These are phyloP conservation scores for Lepidonotus clava DNA, from an alignment of 2,888 invertebrate genomes.

Conservation along the genomic window DNA sequence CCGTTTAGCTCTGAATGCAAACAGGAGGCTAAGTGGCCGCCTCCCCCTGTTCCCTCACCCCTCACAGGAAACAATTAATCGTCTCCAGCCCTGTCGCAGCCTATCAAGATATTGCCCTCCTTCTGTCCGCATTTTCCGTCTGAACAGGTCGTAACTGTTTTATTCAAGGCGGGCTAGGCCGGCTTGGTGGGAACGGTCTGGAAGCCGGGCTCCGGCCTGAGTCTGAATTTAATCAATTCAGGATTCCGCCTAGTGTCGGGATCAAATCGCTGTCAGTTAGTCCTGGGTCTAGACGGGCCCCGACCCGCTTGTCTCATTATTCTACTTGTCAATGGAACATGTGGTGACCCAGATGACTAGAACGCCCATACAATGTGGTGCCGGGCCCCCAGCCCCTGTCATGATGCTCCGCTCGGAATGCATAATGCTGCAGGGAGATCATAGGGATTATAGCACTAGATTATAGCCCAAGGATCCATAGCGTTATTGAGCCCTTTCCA, in stretches of 20 bases:
- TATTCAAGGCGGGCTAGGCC: conserved; percentile 16
- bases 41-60: background rate
- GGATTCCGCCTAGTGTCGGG: background rate
- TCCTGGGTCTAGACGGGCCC: conserved; percentile 9
- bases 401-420: too few relatives aligned
- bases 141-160: background rate
- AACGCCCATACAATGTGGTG: background rate
- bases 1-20: conserved; percentile 2
- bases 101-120: background rate
- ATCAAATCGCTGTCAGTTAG: conserved; percentile 24
- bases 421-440: too few relatives aligned
- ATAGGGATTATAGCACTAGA: too few relatives aligned
- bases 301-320: background rate
- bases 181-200: too few relatives aligned
- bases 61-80: conserved; percentile 17
- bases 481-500: too few relatives aligned
- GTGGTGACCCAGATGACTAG: background rate
- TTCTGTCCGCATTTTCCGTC: background rate
- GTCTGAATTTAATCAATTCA: conserved; percentile 2
- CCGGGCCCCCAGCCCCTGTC: background rate
- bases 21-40: background rate
- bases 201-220: background rate
- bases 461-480: too few relatives aligned
- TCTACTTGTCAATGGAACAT: background rate
- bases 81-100: background rate